These are phyloP conservation scores for Meloidogyne chitwoodi DNA, from an alignment of 1,140 invertebrate genomes.

Conservation along the genomic window DNA sequence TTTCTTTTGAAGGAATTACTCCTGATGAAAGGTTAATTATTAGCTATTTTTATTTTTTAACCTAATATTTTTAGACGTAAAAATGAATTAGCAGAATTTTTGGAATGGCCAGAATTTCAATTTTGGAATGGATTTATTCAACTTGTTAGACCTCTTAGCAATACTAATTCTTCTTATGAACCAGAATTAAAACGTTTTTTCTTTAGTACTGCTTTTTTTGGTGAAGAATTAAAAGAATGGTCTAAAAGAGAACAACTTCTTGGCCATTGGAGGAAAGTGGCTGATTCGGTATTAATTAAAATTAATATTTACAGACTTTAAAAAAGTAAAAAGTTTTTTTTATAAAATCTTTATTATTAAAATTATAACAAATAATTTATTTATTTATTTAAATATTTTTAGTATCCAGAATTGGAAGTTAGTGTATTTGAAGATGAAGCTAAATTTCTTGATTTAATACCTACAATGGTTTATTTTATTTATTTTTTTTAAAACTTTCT, in stretches of 20 bases:
- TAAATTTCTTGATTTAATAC: slow-evolving; percentile 57
- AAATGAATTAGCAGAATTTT: slow-evolving; percentile 51
- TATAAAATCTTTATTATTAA: no score
- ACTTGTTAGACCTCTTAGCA: background rate
- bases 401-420: slow-evolving; percentile 54
- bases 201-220: slow-evolving; percentile 57
- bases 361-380: no score
- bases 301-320: no score
- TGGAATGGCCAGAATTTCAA: slow-evolving; percentile 58
- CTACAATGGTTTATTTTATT: slow-evolving; percentile 36
- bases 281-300: slow-evolving; percentile 39
- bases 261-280: slow-evolving; percentile 50
- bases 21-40: slow-evolving; percentile 21
- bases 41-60: no score
- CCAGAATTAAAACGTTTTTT: slow-evolving; percentile 41
- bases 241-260: slow-evolving; percentile 51
- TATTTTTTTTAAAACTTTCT: background rate
- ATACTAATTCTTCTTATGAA: background rate
- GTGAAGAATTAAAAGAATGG: slow-evolving; percentile 52
- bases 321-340: no score
- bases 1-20: slow-evolving; percentile 31
- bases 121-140: slow-evolving; percentile 58
- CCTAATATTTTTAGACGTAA: slow-evolving; percentile 28
- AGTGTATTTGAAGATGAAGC: slow-evolving; percentile 51
- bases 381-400: no score